Base-by-base conservation (phyloP, 2,797 vertebrate species). In the Tapirus indicus region DNA sequence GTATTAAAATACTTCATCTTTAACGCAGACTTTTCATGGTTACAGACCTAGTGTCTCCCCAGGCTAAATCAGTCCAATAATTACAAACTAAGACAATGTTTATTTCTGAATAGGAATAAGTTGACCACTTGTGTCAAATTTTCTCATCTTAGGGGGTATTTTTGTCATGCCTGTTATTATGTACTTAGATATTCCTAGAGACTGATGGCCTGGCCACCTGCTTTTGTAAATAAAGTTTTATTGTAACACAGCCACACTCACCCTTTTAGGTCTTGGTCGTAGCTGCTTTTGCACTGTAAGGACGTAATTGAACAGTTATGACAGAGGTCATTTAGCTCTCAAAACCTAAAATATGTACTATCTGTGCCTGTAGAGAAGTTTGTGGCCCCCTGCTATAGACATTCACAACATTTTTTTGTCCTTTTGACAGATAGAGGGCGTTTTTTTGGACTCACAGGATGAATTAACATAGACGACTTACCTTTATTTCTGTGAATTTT, bases 191-290 rank as follows among this genome's bases (percentile, higher is more conserved):
- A 82, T 60, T 62, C 49, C 60, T 41, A 66, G 17, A 38, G 64
- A 41, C 44, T 32, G 12, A 13, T n/a, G 72, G 60, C 72, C 10
- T 21, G 44, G 32, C 41, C 52, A 32, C 27, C 82, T 80, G n/a
- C 44, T 71, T 49, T 80, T 52, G 12, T 66, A 88, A 92, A 62
- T 94, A 83, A 94, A 92, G 35, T 82, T 84, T 77, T 88, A 72
- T 35, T 66, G 69, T 27, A 91, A 60, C 35, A 91, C 9, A 54
- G 58, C 54, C 60, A 77, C 7, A 27, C 25, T 25, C 84, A 13
- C n/a, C n/a, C 29, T 44, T n/a, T 80, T 35, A 16, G 83, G 29
- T 86, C n/a, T 77, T 47, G 58, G 27, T 2, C 41, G 2, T 38
- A 38, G 60, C 44, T 27, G 10, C 58, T 47, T 85, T 49, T 52